phyloP scores from a whole-genome alignment of 2,888 invertebrate species.

The Tenodera sinensis region DNA sequence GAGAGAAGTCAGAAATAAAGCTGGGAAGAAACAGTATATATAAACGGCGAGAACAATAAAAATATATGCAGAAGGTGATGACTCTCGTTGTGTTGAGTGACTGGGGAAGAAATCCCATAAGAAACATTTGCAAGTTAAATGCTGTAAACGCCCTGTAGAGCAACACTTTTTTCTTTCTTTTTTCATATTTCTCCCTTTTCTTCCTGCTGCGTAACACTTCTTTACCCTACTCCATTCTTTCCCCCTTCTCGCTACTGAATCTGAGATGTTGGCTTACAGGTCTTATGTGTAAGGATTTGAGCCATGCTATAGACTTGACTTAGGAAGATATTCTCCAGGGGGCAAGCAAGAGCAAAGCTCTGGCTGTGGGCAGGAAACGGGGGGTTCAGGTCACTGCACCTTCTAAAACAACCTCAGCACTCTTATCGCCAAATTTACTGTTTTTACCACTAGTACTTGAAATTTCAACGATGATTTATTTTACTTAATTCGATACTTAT shows the following conservation, averaged over 20 bases:
- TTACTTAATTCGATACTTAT: too few relatives aligned
- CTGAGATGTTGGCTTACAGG: background rate
- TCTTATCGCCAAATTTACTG: background rate
- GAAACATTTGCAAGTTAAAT: constrained; percentile 51
- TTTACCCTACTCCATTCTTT: constrained; percentile 32
- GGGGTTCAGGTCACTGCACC: background rate
- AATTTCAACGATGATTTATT: too few relatives aligned
- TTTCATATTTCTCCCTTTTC: constrained; percentile 34
- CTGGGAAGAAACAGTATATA: background rate
- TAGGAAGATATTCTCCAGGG: constrained; percentile 3
- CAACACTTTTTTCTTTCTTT: constrained; percentile 44
- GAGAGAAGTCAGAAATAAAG: background rate
- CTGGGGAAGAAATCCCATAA: constrained; percentile 22
- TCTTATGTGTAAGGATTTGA: constrained; percentile 6
- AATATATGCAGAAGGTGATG: constrained; percentile 25
- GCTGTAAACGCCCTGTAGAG: constrained; percentile 45
- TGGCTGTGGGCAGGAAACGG: background rate
- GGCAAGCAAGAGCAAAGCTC: constrained; percentile 9
- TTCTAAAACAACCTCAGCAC: background rate
- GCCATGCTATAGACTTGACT: background rate
- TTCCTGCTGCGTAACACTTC: constrained; percentile 33
- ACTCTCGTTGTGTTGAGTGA: constrained; percentile 6
- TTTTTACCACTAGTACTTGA: too few relatives aligned
- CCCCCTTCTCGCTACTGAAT: background rate
- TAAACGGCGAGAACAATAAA: background rate